Base-by-base conservation (phyloP, 2,888 invertebrate genomes). In the Sisyra nigra region DNA sequence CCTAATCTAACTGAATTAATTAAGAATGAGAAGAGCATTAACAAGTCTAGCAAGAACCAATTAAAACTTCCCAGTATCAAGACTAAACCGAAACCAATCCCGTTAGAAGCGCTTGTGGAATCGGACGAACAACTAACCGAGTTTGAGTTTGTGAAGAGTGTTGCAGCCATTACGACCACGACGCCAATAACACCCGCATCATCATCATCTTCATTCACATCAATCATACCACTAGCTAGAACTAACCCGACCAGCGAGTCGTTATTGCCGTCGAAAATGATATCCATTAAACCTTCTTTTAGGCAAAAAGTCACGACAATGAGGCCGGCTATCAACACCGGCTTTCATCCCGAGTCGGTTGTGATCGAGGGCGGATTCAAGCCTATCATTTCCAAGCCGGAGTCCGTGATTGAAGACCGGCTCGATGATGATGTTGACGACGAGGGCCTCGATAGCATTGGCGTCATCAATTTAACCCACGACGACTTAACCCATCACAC, bases 301-400 rank as follows among this genome's bases (percentile, higher is more conserved):
- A 38, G 43, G 37, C n/a, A 32, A 42, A 48, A 41, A 41, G 46
- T 18, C 33, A 38, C 37, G 52, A 63, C 66, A 0, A 57, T 73
- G 52, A 60, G 59, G 41, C 72, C 75, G 2, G 81, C 81, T 0
- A 60, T 75, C 1, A 83, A 83, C 51, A 79, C 78, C 2, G 84
- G 85, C 0, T 88, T 88, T 51, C 76, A 82, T 56, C 85, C 86
- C 0, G 77, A 77, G 50, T 78, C 83, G 0, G 77, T 88, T 4
- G 79, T 86, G 0, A 77, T 87, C 10, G 87, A 88, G 62, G 77
- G 83, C 45, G 87, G 87, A 0, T 88, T 88, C 54, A 82, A 78
- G 49, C 87, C 88, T 0, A 86, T 87, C 15, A 71, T 80, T 7
- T 64, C 71, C 42, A 73, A 71, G 57, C 67, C 62, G 34, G 52